Evolutionary conservation across 1,140 invertebrate species (phyloP), one percentile per base, ranked within the genome.

Genomic region (Drosophila melanogaster): DNA sequence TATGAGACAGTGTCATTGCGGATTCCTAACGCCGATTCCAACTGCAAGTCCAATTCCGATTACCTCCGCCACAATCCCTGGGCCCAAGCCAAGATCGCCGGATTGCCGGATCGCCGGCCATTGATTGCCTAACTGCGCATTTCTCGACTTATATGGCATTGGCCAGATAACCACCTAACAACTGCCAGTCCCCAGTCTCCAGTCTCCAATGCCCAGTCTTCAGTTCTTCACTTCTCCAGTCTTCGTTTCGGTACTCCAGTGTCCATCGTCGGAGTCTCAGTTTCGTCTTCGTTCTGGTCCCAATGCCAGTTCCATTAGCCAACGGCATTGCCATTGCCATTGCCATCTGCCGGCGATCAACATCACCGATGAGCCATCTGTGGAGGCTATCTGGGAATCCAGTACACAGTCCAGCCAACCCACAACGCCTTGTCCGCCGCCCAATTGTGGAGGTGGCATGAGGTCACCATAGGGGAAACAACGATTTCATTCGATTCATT

Each of bases 101-200:
- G 40, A 41, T 41, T 46, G 51, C 41, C 22, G 71, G 58, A 61
- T 74, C 33, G 69, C 37, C 41, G 62, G 37, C 56, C 79, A 77
- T 77, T 58, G 79, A 81, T 83, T 61, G 81, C 72, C 81, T 84
- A 84, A 84, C 81, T 84, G 81, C 81, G 81, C 81, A 84, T 84
- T 84, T 84, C 72, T 87, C 83, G 74, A 75, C 81, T 78, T 87
- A 79, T 87, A 86, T 78, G 81, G 81, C 73, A 67, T 54, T 81
- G 57, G 83, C 79, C 79, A 86, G 83, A 87, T 87, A 86, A 83
- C 81, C 81, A 78, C 83, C 80, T 86, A 86, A 86, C 81, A 86
- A 86, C 83, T 81, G 83, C 64, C 60, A 81, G 77, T 73, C 71
- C 60, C 65, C 59, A 75, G 58, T 67, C 57, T 17, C 30, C 47